These are phyloP conservation scores for Pachyrhynchus sulphureomaculatus DNA, from an alignment of 1,140 invertebrate species.

Conservation along the genomic window DNA sequence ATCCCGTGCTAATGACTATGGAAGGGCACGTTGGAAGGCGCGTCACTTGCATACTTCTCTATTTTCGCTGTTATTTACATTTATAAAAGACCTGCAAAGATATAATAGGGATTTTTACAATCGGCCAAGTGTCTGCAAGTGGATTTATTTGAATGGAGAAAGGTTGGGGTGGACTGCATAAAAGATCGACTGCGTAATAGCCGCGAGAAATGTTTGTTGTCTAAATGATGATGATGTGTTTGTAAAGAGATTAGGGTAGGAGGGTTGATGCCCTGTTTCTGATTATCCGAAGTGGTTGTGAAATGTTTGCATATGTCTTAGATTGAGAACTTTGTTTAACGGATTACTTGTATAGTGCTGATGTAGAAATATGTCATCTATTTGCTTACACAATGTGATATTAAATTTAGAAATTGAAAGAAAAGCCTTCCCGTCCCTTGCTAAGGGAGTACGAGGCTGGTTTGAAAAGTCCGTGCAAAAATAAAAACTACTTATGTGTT, in stretches of 20 bases:
- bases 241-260: constrained; percentile 47
- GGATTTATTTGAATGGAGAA: constrained; percentile 44
- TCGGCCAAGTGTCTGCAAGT: constrained; percentile 45
- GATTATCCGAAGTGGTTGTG: constrained; percentile 47
- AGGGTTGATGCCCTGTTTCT: constrained; percentile 39
- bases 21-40: constrained; percentile 34
- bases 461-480: no score
- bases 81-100: constrained; percentile 40
- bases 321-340: no score
- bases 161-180: constrained; percentile 14
- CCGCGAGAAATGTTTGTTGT: constrained; percentile 43
- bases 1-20: constrained; percentile 46
- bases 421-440: no score
- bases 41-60: constrained; percentile 42
- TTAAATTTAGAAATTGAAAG: no score
- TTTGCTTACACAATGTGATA: no score
- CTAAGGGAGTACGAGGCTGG: no score
- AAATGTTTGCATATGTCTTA: constrained; percentile 36
- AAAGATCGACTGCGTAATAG: constrained; percentile 26
- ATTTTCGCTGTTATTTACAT: constrained; percentile 47
- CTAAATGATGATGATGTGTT: constrained; percentile 48
- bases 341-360: no score
- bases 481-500: no score
- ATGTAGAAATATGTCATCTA: no score
- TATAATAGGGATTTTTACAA: constrained; percentile 49